These are phyloP conservation scores for Glyphotaelius pellucidus DNA, from an alignment of 2,888 invertebrate genomes.

Conservation along the genomic window DNA sequence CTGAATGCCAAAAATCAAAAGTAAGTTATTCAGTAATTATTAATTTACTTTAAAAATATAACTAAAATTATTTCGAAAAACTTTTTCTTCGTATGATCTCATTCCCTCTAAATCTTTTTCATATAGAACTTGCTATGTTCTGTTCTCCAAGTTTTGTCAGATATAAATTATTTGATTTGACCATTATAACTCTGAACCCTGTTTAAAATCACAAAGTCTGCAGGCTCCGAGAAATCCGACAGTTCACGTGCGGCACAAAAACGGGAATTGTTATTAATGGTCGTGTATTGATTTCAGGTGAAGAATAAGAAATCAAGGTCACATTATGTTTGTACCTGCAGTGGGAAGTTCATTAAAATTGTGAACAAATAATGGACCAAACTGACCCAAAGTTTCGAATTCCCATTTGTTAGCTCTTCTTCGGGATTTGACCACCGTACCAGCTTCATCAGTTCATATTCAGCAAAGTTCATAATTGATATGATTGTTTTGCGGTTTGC, in stretches of 20 bases:
- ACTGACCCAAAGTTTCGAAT: slow-evolving; percentile 27
- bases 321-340: slow-evolving; percentile 18
- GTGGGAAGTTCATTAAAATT: slow-evolving; percentile 24
- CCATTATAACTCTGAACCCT: not conserved
- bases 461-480: not conserved
- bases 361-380: slow-evolving; percentile 20
- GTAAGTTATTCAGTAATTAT: too few species aligned
- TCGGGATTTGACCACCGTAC: not conserved
- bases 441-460: not conserved
- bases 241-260: slow-evolving; percentile 3
- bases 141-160: not conserved
- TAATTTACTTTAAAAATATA: too few species aligned
- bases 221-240: slow-evolving; percentile 29
- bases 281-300: slow-evolving; percentile 30
- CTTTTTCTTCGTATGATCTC: too few species aligned
- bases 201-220: not conserved
- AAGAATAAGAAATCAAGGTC: slow-evolving; percentile 39
- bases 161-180: not conserved
- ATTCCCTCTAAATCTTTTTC: too few species aligned
- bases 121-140: not conserved
- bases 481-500: not conserved
- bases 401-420: slow-evolving; percentile 30
- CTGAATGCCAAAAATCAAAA: too few species aligned
- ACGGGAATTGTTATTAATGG: slow-evolving; percentile 45
- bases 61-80: too few species aligned